phyloP scores from a whole-genome alignment of 2,888 invertebrate species.

The Aradus depressus region DNA sequence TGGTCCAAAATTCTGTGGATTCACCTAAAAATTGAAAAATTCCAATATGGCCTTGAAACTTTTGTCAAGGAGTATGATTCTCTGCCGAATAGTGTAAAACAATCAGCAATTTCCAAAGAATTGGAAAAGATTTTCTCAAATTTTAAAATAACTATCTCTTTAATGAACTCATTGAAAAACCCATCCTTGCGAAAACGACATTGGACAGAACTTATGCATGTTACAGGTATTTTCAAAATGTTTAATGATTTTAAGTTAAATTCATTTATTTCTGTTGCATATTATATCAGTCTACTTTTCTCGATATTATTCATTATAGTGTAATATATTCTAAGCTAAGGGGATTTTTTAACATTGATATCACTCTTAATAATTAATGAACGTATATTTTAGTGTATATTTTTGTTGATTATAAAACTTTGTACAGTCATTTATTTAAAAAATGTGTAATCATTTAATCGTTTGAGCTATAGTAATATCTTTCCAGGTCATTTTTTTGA shows the following conservation, averaged over 20 bases:
- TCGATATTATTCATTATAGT: no score
- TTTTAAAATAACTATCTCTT: constrained; percentile 73
- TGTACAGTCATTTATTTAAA: no score
- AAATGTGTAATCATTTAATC: neutral
- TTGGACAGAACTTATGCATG: constrained; percentile 79
- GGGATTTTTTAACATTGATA: no score
- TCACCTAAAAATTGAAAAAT: constrained; percentile 69
- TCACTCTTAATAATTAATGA: no score
- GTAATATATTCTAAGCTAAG: no score
- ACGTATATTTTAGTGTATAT: no score
- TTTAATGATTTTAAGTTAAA: constrained; percentile 43
- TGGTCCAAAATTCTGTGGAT: constrained; percentile 86
- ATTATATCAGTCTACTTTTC: no score
- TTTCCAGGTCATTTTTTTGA: constrained; percentile 59
- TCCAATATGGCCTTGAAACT: constrained; percentile 75
- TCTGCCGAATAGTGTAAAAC: constrained; percentile 50
- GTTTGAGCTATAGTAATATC: constrained; percentile 33
- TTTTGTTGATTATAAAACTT: no score
- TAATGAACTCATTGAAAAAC: constrained; percentile 84
- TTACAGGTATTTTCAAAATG: constrained; percentile 49
- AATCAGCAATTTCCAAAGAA: constrained; percentile 50
- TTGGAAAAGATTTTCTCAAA: constrained; percentile 77
- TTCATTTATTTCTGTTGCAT: neutral
- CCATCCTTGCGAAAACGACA: constrained; percentile 82
- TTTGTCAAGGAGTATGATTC: constrained; percentile 69